Evolutionary conservation across 30 jellyfish, hydroid and myxozoan species (phyloP).

Genomic region (Morbakka virulenta): DNA sequence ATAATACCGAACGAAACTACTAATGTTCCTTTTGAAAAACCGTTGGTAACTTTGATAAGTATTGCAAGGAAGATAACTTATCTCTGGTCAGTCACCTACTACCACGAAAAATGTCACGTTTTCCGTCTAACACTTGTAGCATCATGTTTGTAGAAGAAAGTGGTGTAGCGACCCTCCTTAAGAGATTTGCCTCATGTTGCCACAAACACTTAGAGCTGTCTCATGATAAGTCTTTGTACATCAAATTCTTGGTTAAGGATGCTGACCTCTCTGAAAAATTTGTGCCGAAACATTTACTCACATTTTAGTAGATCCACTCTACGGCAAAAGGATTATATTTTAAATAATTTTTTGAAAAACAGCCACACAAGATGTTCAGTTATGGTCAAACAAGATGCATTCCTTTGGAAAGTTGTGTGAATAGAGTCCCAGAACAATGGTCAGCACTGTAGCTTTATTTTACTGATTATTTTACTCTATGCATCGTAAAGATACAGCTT

Average conservation of each 20-base stretch:
- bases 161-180: slow-evolving; percentile 8
- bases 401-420: slow-evolving; percentile 27
- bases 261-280: slow-evolving; percentile 5
- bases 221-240: slow-evolving; percentile 5
- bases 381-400: slow-evolving; percentile 52
- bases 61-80: slow-evolving; percentile 5
- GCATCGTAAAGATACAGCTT: too few species aligned
- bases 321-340: slow-evolving; percentile 7
- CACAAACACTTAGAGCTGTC: slow-evolving; percentile 19
- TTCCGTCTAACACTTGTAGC: slow-evolving; percentile 42
- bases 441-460: slow-evolving; percentile 29
- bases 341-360: slow-evolving; percentile 40
- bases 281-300: slow-evolving; percentile 35
- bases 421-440: slow-evolving; percentile 35
- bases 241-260: slow-evolving; percentile 18
- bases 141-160: slow-evolving; percentile 26
- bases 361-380: slow-evolving; percentile 36
- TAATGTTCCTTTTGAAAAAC: slow-evolving; percentile 36
- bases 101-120: neutral
- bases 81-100: slow-evolving; percentile 3
- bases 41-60: slow-evolving; percentile 20
- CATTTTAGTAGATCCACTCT: slow-evolving; percentile 19
- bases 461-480: slow-evolving; percentile 13
- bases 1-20: slow-evolving; percentile 44
- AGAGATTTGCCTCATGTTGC: slow-evolving; percentile 23